Percentiles rank a stretch among this genome's conserved stretches.
Conservation (phyloP, 2,797 vertebrate species). For the Cossypha polioptera region DNA sequence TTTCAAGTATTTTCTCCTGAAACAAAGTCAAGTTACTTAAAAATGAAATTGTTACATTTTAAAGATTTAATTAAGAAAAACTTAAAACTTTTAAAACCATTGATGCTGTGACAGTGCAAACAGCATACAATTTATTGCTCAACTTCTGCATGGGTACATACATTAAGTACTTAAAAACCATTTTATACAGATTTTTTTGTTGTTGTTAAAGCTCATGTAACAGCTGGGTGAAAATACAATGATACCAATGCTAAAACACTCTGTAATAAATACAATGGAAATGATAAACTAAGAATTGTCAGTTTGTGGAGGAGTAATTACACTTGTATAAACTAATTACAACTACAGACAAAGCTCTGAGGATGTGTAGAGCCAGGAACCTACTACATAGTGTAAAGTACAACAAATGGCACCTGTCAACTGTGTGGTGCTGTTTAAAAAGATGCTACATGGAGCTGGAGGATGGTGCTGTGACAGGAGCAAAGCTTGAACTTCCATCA, state of each 20-base stretch:
- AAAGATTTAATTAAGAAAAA: constrained; percentile 30
- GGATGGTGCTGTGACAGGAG: constrained; percentile 46
- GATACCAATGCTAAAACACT: constrained; percentile 84
- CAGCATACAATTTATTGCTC: constrained; percentile 96
- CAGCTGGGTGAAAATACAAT: constrained; percentile 82
- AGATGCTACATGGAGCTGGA: constrained; percentile 75
- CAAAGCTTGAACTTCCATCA: constrained; percentile 57
- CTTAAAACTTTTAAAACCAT: constrained; percentile 64
- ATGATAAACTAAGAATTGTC: constrained; percentile 79
- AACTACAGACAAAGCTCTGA: constrained; percentile 85
- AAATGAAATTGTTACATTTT: not conserved
- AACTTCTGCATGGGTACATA: constrained; percentile 88
- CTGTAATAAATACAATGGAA: constrained; percentile 89
- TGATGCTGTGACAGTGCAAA: constrained; percentile 88
- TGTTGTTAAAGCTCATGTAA: constrained; percentile 89
- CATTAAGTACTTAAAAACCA: constrained; percentile 78
- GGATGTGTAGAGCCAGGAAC: constrained; percentile 79
- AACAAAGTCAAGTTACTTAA: not conserved
- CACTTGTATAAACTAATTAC: constrained; percentile 88
- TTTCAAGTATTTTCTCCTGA: not conserved
- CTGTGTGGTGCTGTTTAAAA: constrained; percentile 79
- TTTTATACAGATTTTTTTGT: constrained; percentile 84
- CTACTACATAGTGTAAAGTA: constrained; percentile 83
- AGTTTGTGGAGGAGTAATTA: constrained; percentile 84
- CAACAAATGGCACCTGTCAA: constrained; percentile 85